Conservation (phyloP, 2,113 vertebrate genomes). For the Aegypius monachus region DNA sequence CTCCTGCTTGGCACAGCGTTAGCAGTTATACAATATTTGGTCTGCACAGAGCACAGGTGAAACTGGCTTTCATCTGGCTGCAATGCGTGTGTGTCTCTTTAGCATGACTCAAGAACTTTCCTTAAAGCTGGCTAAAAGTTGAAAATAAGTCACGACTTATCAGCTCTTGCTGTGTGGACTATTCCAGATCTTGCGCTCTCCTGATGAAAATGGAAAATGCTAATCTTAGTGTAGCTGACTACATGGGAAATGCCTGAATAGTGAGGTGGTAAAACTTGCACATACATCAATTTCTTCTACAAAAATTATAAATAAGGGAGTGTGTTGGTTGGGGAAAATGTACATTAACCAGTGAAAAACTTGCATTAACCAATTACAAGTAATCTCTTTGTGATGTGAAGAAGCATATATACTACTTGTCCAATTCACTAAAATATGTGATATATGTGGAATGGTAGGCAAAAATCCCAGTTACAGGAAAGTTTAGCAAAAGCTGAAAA, state of each 20-base stretch:
- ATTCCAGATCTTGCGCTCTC: neutral
- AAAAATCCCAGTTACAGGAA: neutral
- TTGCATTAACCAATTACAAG: neutral
- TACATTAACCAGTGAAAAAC: neutral
- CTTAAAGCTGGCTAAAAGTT: neutral
- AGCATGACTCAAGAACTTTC: neutral
- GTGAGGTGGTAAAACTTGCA: neutral
- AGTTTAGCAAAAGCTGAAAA: neutral
- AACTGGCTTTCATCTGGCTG: neutral
- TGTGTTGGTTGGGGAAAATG: neutral
- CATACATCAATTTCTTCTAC: rapidly evolving
- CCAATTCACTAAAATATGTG: neutral
- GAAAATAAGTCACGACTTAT: neutral
- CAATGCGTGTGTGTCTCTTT: neutral
- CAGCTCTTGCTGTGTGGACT: neutral
- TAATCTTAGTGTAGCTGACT: neutral
- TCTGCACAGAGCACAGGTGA: neutral
- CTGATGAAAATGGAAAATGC: neutral
- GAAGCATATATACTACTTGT: neutral
- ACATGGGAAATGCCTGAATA: neutral
- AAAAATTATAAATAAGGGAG: neutral
- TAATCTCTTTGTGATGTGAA: neutral
- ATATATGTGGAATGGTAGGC: neutral
- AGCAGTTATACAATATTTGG: neutral
- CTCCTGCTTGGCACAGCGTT: neutral